Conservation (phyloP, 2,888 invertebrate species). For the Eremobia ochroleuca region DNA sequence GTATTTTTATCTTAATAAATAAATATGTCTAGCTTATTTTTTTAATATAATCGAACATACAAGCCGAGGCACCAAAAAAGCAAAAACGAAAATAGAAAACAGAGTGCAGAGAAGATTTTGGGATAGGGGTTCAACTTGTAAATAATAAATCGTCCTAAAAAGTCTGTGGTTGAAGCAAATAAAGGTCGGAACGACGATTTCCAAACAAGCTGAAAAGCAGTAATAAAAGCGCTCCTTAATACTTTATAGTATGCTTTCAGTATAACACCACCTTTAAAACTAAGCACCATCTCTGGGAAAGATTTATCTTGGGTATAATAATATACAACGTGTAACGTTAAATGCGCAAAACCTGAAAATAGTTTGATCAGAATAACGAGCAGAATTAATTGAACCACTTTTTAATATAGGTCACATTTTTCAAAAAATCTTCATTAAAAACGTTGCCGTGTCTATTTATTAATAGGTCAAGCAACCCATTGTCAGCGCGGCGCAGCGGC, state of each 20-base stretch:
- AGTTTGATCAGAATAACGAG: too few species aligned
- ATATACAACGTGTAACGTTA: too few species aligned
- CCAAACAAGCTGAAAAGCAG: neutral
- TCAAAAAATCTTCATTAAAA: too few species aligned
- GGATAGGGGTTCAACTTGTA: neutral
- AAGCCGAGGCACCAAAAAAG: neutral
- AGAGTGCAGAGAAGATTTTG: conserved; percentile 5
- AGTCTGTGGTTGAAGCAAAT: conserved; percentile 7
- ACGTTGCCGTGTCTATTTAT: too few species aligned
- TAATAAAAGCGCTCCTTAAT: conserved; percentile 12
- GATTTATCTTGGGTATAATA: neutral
- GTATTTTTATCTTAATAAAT: too few species aligned
- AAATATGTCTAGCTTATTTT: too few species aligned
- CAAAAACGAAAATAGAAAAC: neutral
- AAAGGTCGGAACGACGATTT: neutral
- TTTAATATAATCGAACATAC: too few species aligned
- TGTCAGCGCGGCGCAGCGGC: too few species aligned
- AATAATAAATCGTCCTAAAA: conserved; percentile 32
- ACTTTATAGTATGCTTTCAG: conserved; percentile 10
- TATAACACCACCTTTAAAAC: conserved; percentile 25
- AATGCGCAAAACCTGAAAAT: too few species aligned
- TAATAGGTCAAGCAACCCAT: too few species aligned
- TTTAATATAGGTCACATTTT: too few species aligned
- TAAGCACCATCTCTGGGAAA: conserved; percentile 27
- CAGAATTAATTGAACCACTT: too few species aligned